These are phyloP conservation scores for Tachyglossus aculeatus DNA, from an alignment of 2,797 vertebrate genomes.

Conservation along the genomic window DNA sequence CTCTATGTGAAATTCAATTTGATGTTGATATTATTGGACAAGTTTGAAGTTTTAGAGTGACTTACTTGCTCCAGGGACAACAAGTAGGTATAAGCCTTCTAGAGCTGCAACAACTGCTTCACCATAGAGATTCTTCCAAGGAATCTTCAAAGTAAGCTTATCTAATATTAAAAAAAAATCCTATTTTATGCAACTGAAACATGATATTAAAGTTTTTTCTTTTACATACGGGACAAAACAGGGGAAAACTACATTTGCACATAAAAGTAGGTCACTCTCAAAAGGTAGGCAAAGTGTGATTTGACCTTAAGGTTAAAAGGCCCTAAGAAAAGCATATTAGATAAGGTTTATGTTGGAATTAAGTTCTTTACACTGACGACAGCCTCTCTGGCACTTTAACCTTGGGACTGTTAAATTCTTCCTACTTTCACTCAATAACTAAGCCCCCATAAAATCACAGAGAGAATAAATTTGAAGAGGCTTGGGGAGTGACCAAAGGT, in stretches of 20 bases:
- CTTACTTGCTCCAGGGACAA: conserved; percentile 95
- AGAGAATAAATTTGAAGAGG: no score
- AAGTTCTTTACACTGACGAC: no score
- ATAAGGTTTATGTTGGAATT: no score
- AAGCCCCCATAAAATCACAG: no score
- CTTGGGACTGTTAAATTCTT: no score
- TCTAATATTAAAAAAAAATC: conserved; percentile 71
- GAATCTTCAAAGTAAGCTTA: conserved; percentile 95
- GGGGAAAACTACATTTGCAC: not conserved
- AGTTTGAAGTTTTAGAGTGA: conserved; percentile 43
- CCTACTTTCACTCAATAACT: no score
- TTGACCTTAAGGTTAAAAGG: no score
- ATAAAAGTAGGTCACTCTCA: not conserved
- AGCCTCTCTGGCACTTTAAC: no score
- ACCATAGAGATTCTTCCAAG: conserved; percentile 97
- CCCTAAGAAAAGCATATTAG: no score
- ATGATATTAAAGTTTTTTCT: not conserved
- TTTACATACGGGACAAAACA: not conserved
- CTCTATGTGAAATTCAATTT: conserved; percentile 6
- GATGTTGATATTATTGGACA: not conserved
- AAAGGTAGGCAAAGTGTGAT: no score
- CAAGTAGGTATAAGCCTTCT: conserved; percentile 91
- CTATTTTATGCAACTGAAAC: not conserved
- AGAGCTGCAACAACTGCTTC: conserved; percentile 93
- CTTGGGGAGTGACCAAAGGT: no score